Evolutionary conservation across 1,140 invertebrate genomes (phyloP), one percentile per base, ranked within the genome.

Genomic region (Pseudomyrmex cubaensis): DNA sequence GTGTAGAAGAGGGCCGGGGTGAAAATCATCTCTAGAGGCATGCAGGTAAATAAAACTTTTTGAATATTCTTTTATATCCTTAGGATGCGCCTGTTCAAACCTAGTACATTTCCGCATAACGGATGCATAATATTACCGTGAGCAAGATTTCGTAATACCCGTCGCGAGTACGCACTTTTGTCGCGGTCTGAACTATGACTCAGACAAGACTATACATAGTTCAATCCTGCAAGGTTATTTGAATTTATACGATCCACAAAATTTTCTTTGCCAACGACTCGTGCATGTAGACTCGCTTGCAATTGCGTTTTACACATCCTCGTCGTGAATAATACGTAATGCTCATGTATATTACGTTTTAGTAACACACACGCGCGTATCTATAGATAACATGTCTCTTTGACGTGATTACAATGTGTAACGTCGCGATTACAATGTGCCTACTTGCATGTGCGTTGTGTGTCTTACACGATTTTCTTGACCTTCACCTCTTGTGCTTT

Each of bases 21-120:
- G 93, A 93, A 94, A 93, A 93, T 94, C 93, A 91, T 94, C 94
- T 94, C 93, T 94, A 93, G 92, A 92, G 93, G 92, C 90, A 94
- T 94, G 93, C 93, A 94, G 93, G 94, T 94, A 93, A 22, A 88
- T 91, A 70, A 50, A 25, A 54, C 44, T 12, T 61, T 2, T 17
- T 12, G 22, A 0, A 74, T 52, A 63, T 46, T 7, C n/a, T 13
- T 8, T 46, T 25, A 2, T 75, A 4, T 0, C 12, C 57, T 4
- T 9, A 9, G 7, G 12, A 48, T 25, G 56, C 22, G 4, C 20
- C 5, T 0, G 44, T 17, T 0, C n/a, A 62, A 75, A 83, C 72
- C 72, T 86, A 52, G 46, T 64, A 54, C 9, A 46, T 70, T 80
- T 67, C 15, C 59, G 54, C 10, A 35, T 69, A 13, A 10, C 46